phyloP scores from a whole-genome alignment of 2,888 invertebrate species.

The Morpho achilles region DNA sequence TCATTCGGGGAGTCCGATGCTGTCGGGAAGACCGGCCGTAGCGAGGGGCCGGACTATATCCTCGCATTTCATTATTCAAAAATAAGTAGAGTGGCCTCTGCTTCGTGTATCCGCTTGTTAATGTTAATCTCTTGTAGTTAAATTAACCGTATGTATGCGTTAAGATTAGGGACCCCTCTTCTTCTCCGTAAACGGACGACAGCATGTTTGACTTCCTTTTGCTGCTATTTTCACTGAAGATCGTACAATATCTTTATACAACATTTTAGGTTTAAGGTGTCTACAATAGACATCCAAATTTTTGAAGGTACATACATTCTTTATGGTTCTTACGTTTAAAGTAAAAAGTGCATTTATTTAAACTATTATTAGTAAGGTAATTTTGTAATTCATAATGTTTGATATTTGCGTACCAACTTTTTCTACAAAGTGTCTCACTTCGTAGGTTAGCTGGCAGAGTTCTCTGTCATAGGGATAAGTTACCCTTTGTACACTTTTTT shows the following conservation, averaged over 20 bases:
- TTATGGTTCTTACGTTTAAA: no score
- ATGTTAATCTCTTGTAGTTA: constrained; percentile 69
- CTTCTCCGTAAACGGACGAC: constrained; percentile 68
- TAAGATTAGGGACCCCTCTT: constrained; percentile 77
- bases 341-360: no score
- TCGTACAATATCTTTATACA: neutral
- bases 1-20: constrained; percentile 69
- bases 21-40: constrained; percentile 70
- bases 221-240: constrained; percentile 14
- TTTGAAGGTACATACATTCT: neutral
- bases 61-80: constrained; percentile 58
- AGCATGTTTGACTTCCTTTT: constrained; percentile 78
- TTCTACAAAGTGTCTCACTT: no score
- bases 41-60: constrained; percentile 75
- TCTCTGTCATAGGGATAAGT: no score
- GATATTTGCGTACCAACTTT: no score
- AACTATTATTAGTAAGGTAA: no score
- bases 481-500: no score
- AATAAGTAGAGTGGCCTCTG: constrained; percentile 69
- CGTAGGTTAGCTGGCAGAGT: no score
- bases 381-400: no score
- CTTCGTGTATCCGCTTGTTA: constrained; percentile 77
- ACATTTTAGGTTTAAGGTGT: neutral
- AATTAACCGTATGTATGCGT: constrained; percentile 79
- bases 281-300: neutral